phyloP scores from a whole-genome alignment of 2,888 invertebrate genomes.

The Tetropium fuscum region DNA sequence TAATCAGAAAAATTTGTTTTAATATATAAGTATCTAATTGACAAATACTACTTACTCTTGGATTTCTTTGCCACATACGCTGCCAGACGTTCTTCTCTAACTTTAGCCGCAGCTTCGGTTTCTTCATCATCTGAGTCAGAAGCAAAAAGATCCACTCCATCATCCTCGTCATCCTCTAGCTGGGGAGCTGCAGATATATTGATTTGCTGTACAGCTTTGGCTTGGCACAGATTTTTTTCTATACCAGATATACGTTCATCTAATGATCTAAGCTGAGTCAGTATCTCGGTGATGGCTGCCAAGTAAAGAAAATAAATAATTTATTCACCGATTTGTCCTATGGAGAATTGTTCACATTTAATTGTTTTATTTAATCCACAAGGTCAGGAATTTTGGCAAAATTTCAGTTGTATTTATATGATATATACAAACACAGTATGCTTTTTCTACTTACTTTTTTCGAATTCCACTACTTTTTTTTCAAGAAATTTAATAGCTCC shows the following conservation, averaged over 20 bases:
- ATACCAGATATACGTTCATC: constrained; percentile 48
- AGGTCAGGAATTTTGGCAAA: constrained; percentile 14
- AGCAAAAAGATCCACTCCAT: constrained; percentile 85
- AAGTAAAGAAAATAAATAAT: constrained; percentile 29
- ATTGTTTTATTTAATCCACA: constrained; percentile 1
- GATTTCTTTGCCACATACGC: constrained; percentile 93
- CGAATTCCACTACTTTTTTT: constrained; percentile 57
- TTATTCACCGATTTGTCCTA: not conserved
- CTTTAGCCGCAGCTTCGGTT: constrained; percentile 78
- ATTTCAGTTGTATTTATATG: constrained; percentile 18
- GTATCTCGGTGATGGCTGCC: constrained; percentile 49
- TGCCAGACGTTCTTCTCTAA: constrained; percentile 86
- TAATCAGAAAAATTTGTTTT: constrained; percentile 57
- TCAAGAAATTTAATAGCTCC: constrained; percentile 58
- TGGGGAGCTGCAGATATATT: constrained; percentile 40
- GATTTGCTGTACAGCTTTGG: constrained; percentile 48
- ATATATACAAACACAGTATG: not conserved
- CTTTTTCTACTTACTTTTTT: constrained; percentile 52
- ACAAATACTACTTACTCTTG: constrained; percentile 84
- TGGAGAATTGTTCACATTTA: not conserved
- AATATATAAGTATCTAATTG: constrained; percentile 4
- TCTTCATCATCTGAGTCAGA: constrained; percentile 87
- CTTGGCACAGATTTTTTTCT: constrained; percentile 52
- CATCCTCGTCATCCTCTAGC: constrained; percentile 69
- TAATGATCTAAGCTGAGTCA: constrained; percentile 46